Evolutionary conservation across 2,888 invertebrate genomes (phyloP).

Genomic region (Amphipoea lucens): DNA sequence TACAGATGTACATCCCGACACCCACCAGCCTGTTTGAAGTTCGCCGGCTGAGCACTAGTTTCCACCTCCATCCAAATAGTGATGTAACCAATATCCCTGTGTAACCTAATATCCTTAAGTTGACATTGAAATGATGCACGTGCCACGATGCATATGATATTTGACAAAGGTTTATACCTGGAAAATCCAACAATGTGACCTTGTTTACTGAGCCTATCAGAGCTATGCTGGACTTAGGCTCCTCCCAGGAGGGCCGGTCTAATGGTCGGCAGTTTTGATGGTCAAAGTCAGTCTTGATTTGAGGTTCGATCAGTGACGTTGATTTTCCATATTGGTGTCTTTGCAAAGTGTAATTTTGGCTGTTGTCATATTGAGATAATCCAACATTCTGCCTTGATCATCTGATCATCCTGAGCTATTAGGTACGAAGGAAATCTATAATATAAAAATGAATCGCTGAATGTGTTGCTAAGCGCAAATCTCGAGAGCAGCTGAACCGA

Average conservation of each 20-base stretch:
- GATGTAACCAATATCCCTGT: not conserved
- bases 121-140: constrained; percentile 3
- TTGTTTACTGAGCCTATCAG: not conserved
- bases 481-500: no score
- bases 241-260: no score
- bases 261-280: not conserved
- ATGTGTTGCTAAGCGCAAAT: no score
- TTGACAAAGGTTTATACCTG: not conserved
- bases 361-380: not conserved
- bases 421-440: no score
- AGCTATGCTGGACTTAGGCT: not conserved
- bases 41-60: not conserved
- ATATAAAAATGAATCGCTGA: no score
- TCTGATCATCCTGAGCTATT: not conserved
- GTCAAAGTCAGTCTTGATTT: not conserved
- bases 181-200: not conserved
- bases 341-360: not conserved
- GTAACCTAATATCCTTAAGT: constrained; percentile 7
- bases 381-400: not conserved
- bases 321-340: not conserved
- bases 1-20: not conserved
- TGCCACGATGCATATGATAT: not conserved
- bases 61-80: constrained; percentile 14
- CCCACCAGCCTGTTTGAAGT: not conserved
- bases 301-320: not conserved